These are phyloP conservation scores for Oxystoma pomonae DNA, from an alignment of 2,888 invertebrate genomes.

Conservation along the genomic window DNA sequence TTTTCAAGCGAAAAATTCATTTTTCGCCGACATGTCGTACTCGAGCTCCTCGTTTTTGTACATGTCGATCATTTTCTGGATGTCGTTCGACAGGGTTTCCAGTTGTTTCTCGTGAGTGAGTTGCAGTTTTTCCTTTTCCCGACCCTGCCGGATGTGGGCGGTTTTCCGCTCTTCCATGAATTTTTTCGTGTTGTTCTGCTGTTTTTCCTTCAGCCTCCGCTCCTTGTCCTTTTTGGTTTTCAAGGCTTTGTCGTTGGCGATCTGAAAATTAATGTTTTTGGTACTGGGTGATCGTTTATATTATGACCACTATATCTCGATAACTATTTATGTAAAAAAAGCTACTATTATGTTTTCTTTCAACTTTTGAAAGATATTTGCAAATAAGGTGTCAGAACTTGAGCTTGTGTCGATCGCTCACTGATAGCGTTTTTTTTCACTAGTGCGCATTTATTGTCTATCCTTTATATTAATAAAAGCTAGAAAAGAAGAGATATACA, in stretches of 20 bases:
- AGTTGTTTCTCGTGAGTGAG: slow-evolving; percentile 89
- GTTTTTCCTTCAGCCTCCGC: slow-evolving; percentile 87
- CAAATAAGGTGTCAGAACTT: too few species aligned
- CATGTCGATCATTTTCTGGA: slow-evolving; percentile 87
- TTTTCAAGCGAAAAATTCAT: slow-evolving; percentile 82
- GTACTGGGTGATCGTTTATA: too few species aligned
- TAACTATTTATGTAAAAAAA: too few species aligned
- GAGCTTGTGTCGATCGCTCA: too few species aligned
- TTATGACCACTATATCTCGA: too few species aligned
- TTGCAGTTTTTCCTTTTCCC: slow-evolving; percentile 89
- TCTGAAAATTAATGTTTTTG: slow-evolving; percentile 36
- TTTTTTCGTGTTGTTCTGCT: slow-evolving; percentile 95
- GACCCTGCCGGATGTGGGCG: slow-evolving; percentile 82
- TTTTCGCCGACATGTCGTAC: slow-evolving; percentile 82
- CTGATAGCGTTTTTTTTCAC: too few species aligned
- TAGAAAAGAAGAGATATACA: too few species aligned
- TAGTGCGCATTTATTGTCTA: too few species aligned
- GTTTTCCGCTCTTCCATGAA: slow-evolving; percentile 94
- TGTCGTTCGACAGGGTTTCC: slow-evolving; percentile 82
- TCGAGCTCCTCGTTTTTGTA: slow-evolving; percentile 92
- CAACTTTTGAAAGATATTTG: too few species aligned
- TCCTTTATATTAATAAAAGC: too few species aligned
- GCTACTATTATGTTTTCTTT: too few species aligned
- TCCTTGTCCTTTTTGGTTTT: slow-evolving; percentile 98
- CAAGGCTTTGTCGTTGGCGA: slow-evolving; percentile 88